Evolutionary conservation across 1,140 invertebrate species (phyloP).

Genomic region (Thaumatotibia leucotreta): DNA sequence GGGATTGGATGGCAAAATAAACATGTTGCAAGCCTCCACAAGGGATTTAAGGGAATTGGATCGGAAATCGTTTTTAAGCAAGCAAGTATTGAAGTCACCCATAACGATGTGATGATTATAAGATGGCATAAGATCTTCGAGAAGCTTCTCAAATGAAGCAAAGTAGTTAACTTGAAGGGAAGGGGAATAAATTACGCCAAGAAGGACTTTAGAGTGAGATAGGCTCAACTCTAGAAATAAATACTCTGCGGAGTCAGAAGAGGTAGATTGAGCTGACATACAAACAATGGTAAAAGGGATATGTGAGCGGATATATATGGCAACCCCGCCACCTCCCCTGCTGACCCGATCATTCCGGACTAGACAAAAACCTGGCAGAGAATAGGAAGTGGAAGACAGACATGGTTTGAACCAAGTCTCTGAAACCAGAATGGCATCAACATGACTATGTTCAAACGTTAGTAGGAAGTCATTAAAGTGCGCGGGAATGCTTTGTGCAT

Average conservation of each 20-base stretch:
- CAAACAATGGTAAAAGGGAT: slow-evolving; percentile 8
- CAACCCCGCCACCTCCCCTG: slow-evolving; percentile 16
- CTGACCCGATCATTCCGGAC: slow-evolving; percentile 16
- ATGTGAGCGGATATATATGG: slow-evolving; percentile 10
- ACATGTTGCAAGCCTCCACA: slow-evolving; percentile 16
- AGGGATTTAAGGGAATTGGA: slow-evolving; percentile 9
- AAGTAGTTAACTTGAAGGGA: slow-evolving; percentile 19
- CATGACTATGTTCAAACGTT: not conserved
- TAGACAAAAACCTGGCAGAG: slow-evolving; percentile 17
- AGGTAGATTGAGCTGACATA: slow-evolving; percentile 11
- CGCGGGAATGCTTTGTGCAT: slow-evolving; percentile 18
- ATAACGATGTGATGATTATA: slow-evolving; percentile 23
- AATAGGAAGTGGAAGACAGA: slow-evolving; percentile 15
- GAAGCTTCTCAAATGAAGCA: slow-evolving; percentile 17
- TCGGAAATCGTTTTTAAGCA: slow-evolving; percentile 1
- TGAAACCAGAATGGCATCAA: slow-evolving; percentile 14
- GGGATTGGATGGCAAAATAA: slow-evolving; percentile 15
- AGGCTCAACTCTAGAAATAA: slow-evolving; percentile 23
- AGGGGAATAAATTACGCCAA: slow-evolving; percentile 27
- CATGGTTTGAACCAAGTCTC: slow-evolving; percentile 19
- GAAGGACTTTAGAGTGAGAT: not conserved
- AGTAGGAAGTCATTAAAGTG: slow-evolving; percentile 12
- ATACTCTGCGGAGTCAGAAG: slow-evolving; percentile 17
- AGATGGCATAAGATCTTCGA: slow-evolving; percentile 16
- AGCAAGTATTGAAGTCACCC: too few relatives aligned